These are phyloP conservation scores for Chelidonichthys spinosus DNA, from an alignment of 2,797 vertebrate species.

Conservation along the genomic window DNA sequence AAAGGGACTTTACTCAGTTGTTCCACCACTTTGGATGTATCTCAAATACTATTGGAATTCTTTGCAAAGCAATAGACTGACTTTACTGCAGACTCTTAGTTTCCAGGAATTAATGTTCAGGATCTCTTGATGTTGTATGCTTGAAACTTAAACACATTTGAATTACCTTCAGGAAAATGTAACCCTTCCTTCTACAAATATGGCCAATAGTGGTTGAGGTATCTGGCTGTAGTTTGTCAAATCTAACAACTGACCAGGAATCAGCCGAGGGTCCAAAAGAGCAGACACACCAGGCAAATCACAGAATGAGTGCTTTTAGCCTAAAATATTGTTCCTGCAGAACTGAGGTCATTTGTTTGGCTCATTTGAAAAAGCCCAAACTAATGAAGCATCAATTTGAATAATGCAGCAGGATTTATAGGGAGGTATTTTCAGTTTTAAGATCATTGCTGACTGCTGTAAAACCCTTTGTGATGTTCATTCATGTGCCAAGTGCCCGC, in stretches of 20 bases:
- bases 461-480: slow-evolving; percentile 24
- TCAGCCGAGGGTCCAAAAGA: background rate
- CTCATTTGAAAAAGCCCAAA: background rate
- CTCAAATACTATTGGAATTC: background rate
- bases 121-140: background rate
- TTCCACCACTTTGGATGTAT: background rate
- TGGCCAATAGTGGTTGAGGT: background rate
- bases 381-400: slow-evolving; percentile 5
- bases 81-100: background rate
- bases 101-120: background rate
- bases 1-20: background rate
- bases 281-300: background rate
- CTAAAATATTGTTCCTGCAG: background rate
- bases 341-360: background rate
- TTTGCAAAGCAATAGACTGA: background rate
- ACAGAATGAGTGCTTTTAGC: background rate
- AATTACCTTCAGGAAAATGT: background rate
- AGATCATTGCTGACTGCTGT: slow-evolving; percentile 11
- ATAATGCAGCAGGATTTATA: slow-evolving; percentile 26
- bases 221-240: background rate
- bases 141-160: background rate
- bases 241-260: background rate
- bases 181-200: background rate
- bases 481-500: background rate
- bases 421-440: slow-evolving; percentile 1